These are phyloP conservation scores for Esox niger DNA, from an alignment of 2,113 vertebrate species.

Conservation along the genomic window DNA sequence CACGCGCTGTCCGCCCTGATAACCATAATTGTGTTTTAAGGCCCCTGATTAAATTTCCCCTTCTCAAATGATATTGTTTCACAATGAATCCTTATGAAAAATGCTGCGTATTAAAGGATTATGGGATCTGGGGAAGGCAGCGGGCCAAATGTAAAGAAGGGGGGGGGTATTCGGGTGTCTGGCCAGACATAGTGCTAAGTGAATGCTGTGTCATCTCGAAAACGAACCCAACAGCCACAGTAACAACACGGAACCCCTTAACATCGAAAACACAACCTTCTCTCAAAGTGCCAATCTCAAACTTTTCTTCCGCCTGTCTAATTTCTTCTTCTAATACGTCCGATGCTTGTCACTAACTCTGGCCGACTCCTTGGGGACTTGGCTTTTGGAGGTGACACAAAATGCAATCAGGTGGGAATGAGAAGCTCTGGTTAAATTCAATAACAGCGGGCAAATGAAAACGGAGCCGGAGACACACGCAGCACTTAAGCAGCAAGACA, in stretches of 20 bases:
- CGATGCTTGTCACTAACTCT: constrained; percentile 14
- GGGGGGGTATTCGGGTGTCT: constrained; percentile 29
- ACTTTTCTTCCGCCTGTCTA: constrained; percentile 26
- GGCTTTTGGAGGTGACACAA: constrained; percentile 68
- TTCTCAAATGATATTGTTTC: constrained; percentile 72
- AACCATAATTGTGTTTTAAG: constrained; percentile 73
- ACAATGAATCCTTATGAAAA: constrained; percentile 72
- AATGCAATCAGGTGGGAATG: constrained; percentile 65
- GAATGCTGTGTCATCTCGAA: constrained; percentile 48
- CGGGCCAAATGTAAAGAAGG: constrained; percentile 33
- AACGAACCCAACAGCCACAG: no score
- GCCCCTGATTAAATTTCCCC: constrained; percentile 71
- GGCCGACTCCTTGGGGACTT: background rate
- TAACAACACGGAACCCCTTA: background rate
- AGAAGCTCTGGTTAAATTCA: constrained; percentile 60
- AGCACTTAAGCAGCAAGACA: constrained; percentile 57
- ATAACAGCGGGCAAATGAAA: constrained; percentile 68
- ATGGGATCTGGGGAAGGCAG: constrained; percentile 37
- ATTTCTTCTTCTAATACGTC: background rate
- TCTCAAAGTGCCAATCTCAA: constrained; percentile 21
- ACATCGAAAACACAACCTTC: background rate
- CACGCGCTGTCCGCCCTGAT: constrained; percentile 53
- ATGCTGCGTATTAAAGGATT: constrained; percentile 56
- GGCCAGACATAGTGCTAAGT: constrained; percentile 38
- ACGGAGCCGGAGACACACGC: constrained; percentile 63